Evolutionary conservation across 1,140 invertebrate species (phyloP), one percentile per base, ranked within the genome.

Genomic region (Druon quercuslanigerum): DNA sequence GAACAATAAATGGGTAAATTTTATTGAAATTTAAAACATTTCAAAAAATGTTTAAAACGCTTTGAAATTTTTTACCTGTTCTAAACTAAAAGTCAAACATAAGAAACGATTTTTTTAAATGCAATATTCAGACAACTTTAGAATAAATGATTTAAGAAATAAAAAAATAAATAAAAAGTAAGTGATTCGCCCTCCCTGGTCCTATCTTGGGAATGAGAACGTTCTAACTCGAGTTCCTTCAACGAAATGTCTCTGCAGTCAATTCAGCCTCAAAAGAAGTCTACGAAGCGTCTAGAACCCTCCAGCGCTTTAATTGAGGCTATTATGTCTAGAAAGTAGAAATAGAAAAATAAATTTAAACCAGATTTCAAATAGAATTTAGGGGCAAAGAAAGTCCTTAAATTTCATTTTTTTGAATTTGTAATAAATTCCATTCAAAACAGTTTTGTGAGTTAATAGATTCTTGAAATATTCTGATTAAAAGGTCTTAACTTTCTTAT

Each of bases 181-280:
- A 19, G 3, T 25, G 11, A 66, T 12, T 66, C 40, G 6, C 60
- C 60, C 46, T 5, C 25, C 25, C 60, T 66, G 57, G 33, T 16
- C 57, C 57, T 40, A 66, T 66, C 60, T 66, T 66, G 60, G 33
- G 60, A 66, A 66, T 33, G 57, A 40, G 25, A 66, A 40, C 25
- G 25, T 8, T 57, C 19, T 16, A 66, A 33, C 20, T 66, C 60
- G n/a, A 66, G 20, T 66, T 66, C 40, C 33, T 40, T 66, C 33
- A 40, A 66, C 60, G 40, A 46, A 46, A 33, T 3, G 25, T 40
- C 20, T 19, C 11, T 66, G 57, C 57, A 40, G 33, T 66, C 57
- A 33, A 66, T 66, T 66, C 33, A 66, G 40, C 40, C 33, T 25
- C 19, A 66, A 66, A 56, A 56, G n/a, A 17, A 56, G 20, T 20